A percentile compares a stretch with the other conserved stretches of the same genome.
phyloP scores from a whole-genome alignment of 2,113 vertebrate species.

The Coptodon rendalli region DNA sequence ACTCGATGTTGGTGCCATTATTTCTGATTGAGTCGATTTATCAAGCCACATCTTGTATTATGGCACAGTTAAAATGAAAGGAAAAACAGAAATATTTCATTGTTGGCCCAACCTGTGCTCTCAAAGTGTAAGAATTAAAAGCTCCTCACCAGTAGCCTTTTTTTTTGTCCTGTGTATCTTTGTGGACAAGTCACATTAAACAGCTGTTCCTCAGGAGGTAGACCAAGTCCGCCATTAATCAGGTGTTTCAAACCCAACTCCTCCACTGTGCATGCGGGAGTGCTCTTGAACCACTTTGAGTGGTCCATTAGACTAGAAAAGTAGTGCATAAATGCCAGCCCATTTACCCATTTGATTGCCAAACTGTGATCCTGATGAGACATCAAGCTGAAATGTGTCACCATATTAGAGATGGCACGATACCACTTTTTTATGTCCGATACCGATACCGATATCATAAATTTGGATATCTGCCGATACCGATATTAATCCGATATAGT shows the following conservation, averaged over 20 bases:
- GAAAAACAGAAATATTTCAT: background rate
- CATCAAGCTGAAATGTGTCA: background rate
- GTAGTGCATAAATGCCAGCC: background rate
- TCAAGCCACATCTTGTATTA: background rate
- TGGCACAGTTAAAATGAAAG: background rate
- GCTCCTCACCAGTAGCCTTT: background rate
- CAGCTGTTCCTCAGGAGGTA: background rate
- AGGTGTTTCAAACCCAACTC: background rate
- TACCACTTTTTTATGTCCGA: too few species aligned
- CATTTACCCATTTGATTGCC: background rate
- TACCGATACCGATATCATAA: too few species aligned
- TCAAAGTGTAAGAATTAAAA: background rate
- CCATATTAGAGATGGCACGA: too few species aligned
- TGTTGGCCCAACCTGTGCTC: background rate
- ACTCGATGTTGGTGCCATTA: background rate
- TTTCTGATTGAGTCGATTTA: background rate
- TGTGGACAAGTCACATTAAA: background rate
- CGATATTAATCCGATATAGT: too few species aligned
- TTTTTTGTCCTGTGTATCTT: background rate
- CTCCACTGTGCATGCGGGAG: background rate
- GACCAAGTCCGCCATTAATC: background rate
- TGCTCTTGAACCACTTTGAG: background rate
- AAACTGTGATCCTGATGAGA: background rate
- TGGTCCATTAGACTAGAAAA: background rate
- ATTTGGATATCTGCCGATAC: too few species aligned